These are phyloP conservation scores for Pelodiscus sinensis DNA, from an alignment of 2,113 vertebrate genomes.

Conservation along the genomic window DNA sequence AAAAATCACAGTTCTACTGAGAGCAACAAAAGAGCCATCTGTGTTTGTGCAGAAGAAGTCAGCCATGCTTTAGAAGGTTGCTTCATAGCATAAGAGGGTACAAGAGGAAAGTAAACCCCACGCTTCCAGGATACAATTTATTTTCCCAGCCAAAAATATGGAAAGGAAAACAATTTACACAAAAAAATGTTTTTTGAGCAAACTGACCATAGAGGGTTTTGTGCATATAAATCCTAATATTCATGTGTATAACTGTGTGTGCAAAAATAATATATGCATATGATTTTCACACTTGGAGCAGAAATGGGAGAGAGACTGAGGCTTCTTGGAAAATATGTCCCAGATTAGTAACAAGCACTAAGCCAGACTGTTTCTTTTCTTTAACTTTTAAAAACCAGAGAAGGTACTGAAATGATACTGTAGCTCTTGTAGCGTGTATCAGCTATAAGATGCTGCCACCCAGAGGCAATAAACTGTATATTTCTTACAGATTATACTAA, in stretches of 20 bases:
- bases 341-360: not conserved
- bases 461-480: conserved; percentile 33
- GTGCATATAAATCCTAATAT: not conserved
- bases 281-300: not conserved
- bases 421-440: not conserved
- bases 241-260: not conserved
- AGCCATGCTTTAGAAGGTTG: not conserved
- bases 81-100: not conserved
- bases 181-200: not conserved
- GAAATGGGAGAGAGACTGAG: not conserved
- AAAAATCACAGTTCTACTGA: not conserved
- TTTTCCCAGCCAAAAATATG: not conserved
- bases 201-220: not conserved
- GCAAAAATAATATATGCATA: not conserved
- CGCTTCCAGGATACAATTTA: not conserved
- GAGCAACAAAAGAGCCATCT: not conserved
- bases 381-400: not conserved
- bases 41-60: not conserved
- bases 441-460: conserved; percentile 66
- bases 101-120: not conserved
- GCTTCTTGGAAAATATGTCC: not conserved
- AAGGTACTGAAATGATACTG: not conserved
- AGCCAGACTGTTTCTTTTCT: not conserved
- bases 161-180: not conserved
- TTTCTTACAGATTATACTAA: not conserved